A percentile compares a stretch with the other conserved stretches of the same genome.
Evolutionary conservation across 2,113 vertebrate species (phyloP).

Genomic region (Polypterus senegalus): DNA sequence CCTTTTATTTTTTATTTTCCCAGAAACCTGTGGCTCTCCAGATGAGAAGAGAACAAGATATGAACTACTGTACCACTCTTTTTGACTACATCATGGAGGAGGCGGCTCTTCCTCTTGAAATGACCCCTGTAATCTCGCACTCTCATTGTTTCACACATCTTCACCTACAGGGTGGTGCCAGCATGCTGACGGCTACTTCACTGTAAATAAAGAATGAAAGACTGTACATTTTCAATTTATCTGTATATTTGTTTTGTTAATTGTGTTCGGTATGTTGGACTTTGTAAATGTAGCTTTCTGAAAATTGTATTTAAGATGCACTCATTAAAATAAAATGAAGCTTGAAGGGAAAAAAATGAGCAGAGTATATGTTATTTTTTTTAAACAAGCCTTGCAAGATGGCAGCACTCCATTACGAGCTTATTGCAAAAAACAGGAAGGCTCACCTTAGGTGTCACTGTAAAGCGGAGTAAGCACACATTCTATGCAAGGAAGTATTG

Average conservation of each 20-base stretch:
- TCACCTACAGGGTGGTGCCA: constrained; percentile 11
- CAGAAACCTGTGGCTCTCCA: neutral
- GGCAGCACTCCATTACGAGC: too few species aligned
- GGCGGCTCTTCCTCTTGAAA: neutral
- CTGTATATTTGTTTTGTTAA: constrained; percentile 58
- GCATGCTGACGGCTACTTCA: constrained; percentile 24
- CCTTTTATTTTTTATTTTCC: neutral
- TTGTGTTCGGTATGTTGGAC: constrained; percentile 59
- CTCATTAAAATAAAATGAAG: constrained; percentile 60
- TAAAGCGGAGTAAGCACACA: too few species aligned
- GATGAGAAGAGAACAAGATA: neutral
- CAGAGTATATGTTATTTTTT: too few species aligned
- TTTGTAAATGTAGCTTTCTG: constrained; percentile 69
- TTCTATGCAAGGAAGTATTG: too few species aligned
- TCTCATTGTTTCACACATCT: neutral
- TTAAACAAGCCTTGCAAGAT: too few species aligned
- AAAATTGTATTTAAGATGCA: constrained; percentile 69
- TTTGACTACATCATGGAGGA: neutral
- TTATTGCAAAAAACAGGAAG: too few species aligned
- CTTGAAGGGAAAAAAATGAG: too few species aligned
- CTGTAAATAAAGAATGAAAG: constrained; percentile 34
- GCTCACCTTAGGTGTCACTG: too few species aligned
- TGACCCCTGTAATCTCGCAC: neutral
- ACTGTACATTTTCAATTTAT: constrained; percentile 26
- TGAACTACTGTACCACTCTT: neutral